Base-by-base conservation (phyloP, 2,888 invertebrate species). In the Philonicus albiceps region DNA sequence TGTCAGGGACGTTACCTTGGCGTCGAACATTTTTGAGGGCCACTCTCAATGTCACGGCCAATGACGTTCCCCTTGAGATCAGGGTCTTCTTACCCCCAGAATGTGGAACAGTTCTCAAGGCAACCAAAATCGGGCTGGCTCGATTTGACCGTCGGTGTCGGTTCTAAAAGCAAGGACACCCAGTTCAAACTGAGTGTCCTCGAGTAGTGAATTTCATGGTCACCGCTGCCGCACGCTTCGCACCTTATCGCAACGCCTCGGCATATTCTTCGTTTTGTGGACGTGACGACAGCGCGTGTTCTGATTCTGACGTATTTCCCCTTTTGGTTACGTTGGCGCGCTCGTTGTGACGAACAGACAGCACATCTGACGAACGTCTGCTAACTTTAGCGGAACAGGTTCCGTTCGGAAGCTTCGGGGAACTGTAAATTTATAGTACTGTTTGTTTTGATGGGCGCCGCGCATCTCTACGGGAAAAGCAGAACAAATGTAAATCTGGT, bases 141-240 rank as follows among this genome's bases (percentile, higher is more conserved):
- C 34, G 43, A 27, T 72, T 73, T 81, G 80, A 73, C 53, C 73
- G 49, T 53, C 31, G 43, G 31, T 73, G 73, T 53, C 19, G 30
- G 31, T n/a, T n/a, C 19, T 19, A n/a, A n/a, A 16, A 19, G 49
- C 73, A 43, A 91, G 91, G 90, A 90, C 90, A 87, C 90, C 88
- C 88, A 90, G 90, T 90, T 85, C 81, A 31, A 11, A 19, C 31
- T 8, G 31, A 31, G 55, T 55, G 81, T 64, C 49, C 34, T 81
- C 81, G 49, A 16, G 34, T 4, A 6, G 19, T 13, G 8, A 8
- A 34, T 55, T 31, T 81, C 81, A 78, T 49, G 78, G 81, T 37
- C 64, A 19, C 64, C 53, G 34, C 19, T n/a, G 8, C 11, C 80
- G 22, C 30, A 22, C 80, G 22, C 11, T 13, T 30, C 80, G 22